A percentile compares a stretch with the other conserved stretches of the same genome.
phyloP scores from a whole-genome alignment of 2,113 vertebrate species.

The Meriones unguiculatus region DNA sequence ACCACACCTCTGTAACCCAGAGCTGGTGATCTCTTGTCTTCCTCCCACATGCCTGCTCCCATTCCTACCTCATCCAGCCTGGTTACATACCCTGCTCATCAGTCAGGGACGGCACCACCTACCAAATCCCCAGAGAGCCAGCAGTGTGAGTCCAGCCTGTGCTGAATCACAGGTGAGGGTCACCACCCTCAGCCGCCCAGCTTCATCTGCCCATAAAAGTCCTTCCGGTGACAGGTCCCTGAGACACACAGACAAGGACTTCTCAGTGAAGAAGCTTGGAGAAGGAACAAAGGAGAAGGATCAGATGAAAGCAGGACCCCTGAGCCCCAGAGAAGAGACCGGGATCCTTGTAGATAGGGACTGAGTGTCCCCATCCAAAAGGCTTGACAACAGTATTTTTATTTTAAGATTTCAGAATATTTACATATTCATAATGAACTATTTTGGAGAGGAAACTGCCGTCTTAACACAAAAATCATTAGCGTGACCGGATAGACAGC shows the following conservation, averaged over 20 bases:
- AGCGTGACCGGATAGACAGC: neutral
- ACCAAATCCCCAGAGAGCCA: neutral
- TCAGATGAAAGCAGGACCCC: too few species aligned
- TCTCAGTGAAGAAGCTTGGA: accelerated
- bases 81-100: neutral
- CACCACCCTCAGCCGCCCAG: too few species aligned
- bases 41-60: neutral
- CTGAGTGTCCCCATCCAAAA: too few species aligned
- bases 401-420: neutral
- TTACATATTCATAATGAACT: neutral
- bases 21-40: neutral
- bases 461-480: neutral
- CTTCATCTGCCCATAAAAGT: neutral
- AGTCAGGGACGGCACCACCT: neutral
- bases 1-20: neutral
- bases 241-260: too few species aligned
- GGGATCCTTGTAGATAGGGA: neutral
- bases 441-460: neutral
- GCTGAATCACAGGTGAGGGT: neutral
- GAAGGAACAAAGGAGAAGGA: accelerated
- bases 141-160: neutral
- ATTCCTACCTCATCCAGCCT: neutral
- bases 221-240: accelerated
- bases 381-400: neutral
- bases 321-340: accelerated